Percentiles rank a stretch among this genome's conserved stretches.
phyloP scores from a whole-genome alignment of 2,113 vertebrate species.

The Saguinus imperator region DNA sequence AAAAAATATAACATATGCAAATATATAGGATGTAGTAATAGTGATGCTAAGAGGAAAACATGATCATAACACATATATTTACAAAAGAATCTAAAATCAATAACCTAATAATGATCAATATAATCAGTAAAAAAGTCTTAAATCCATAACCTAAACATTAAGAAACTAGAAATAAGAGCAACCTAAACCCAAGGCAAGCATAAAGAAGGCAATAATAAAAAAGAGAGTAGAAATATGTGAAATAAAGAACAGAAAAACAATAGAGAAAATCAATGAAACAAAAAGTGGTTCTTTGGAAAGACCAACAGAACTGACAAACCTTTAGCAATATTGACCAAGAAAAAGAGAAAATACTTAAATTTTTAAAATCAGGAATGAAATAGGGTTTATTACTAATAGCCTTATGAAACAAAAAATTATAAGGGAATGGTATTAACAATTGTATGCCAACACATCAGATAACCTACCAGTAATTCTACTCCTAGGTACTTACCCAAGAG shows the following conservation, averaged over 20 bases:
- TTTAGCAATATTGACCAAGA: not conserved
- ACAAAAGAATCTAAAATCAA: not conserved
- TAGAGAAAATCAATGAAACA: not conserved
- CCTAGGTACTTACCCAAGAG: not conserved
- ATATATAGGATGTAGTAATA: not conserved
- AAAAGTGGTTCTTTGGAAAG: not conserved
- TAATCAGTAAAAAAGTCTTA: not conserved
- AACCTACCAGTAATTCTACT: not conserved
- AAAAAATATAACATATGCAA: not conserved
- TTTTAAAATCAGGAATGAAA: not conserved
- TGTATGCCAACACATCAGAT: not conserved
- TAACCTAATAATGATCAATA: not conserved
- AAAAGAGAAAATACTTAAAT: not conserved
- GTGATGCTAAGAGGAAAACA: not conserved
- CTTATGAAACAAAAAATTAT: not conserved
- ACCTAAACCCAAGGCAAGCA: not conserved
- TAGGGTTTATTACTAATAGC: not conserved
- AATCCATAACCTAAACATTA: not conserved
- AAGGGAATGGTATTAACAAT: not conserved
- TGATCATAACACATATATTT: not conserved
- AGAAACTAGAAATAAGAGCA: not conserved
- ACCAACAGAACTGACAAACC: not conserved
- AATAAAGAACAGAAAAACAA: not conserved
- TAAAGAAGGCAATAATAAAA: not conserved
- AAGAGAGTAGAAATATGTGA: not conserved